Percentiles rank a stretch among this genome's conserved stretches.
phyloP scores from a whole-genome alignment of 92 coral and sea anemone genomes.

The Parazoanthus darwini region DNA sequence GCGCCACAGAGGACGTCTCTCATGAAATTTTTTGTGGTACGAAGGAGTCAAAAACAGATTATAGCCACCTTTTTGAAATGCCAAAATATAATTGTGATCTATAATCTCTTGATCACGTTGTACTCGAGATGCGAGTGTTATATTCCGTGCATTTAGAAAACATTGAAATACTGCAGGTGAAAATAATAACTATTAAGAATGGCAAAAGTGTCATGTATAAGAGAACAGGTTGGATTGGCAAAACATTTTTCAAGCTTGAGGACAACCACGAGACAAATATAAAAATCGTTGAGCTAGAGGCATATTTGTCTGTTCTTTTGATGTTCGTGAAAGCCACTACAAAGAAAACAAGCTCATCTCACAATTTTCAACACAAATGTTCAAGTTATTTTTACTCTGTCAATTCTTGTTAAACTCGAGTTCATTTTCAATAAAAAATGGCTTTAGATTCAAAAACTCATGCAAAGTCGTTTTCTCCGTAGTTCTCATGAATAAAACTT shows the following conservation, averaged over 20 bases:
- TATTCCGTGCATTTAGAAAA: no score
- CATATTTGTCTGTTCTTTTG: neutral
- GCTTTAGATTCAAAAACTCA: no score
- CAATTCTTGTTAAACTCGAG: no score
- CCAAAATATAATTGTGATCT: neutral
- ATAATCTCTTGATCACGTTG: neutral
- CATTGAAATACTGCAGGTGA: neutral
- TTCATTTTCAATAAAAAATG: no score
- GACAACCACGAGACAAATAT: neutral
- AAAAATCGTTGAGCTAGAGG: neutral
- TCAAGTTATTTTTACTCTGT: no score
- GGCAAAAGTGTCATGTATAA: neutral
- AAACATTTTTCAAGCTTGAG: neutral
- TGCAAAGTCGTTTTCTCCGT: no score
- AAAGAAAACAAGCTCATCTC: no score
- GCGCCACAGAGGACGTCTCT: neutral
- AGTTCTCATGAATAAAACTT: no score
- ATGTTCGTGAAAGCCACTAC: no score
- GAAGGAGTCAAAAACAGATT: neutral
- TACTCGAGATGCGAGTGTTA: no score
- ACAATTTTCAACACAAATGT: no score
- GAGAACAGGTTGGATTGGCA: neutral
- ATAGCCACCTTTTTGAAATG: neutral
- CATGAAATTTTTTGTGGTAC: neutral
- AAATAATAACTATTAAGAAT: neutral